These are phyloP conservation scores for Automeris io DNA, from an alignment of 2,888 invertebrate genomes.

Conservation along the genomic window DNA sequence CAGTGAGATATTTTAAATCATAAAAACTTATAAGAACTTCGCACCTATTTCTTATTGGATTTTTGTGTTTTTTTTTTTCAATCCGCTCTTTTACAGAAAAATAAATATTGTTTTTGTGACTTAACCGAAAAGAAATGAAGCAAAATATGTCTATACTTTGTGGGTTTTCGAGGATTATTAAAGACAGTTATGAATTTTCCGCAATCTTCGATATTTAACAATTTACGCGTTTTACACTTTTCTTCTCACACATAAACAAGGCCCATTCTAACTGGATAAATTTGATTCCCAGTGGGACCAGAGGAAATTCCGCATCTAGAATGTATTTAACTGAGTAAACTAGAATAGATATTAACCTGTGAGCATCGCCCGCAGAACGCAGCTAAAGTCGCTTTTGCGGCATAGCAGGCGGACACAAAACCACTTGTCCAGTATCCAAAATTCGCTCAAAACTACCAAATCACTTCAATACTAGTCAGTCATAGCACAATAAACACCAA, in stretches of 20 bases:
- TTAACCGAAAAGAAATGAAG: too few relatives aligned
- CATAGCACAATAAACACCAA: slow-evolving; percentile 68
- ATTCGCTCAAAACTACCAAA: slow-evolving; percentile 47
- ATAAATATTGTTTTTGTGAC: too few relatives aligned
- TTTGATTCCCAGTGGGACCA: background rate
- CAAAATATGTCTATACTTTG: too few relatives aligned
- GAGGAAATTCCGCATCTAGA: background rate
- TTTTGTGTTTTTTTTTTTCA: too few relatives aligned
- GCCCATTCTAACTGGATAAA: background rate
- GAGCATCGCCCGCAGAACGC: slow-evolving; percentile 75
- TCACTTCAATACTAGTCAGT: slow-evolving; percentile 57
- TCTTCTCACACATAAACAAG: background rate
- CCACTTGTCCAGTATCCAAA: slow-evolving; percentile 73
- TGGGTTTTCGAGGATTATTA: too few relatives aligned
- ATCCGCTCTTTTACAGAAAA: too few relatives aligned
- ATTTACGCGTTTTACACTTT: too few relatives aligned
- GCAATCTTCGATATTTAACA: too few relatives aligned
- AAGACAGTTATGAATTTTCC: too few relatives aligned
- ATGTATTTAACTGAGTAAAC: background rate
- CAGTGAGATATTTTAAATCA: too few relatives aligned
- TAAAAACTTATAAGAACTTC: too few relatives aligned
- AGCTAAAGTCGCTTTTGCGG: slow-evolving; percentile 65
- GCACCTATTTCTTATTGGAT: too few relatives aligned
- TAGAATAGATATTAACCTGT: slow-evolving; percentile 48
- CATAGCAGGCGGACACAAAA: slow-evolving; percentile 73